Conservation (phyloP, 1,140 invertebrate genomes). For the Paraescarpia echinospica region DNA sequence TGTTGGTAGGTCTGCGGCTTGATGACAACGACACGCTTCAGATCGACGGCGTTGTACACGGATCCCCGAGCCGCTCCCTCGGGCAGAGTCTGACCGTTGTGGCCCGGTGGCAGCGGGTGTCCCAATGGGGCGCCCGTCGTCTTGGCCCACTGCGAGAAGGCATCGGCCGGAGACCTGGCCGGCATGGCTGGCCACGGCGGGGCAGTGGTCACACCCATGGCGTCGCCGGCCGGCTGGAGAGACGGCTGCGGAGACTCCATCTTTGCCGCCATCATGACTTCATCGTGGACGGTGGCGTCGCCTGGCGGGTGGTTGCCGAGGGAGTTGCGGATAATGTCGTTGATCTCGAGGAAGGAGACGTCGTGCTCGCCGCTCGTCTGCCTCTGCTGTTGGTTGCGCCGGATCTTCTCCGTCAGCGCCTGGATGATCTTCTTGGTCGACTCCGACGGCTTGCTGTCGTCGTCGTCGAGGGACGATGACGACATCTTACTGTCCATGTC, state of each 20-base stretch:
- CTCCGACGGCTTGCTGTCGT: constrained; percentile 10
- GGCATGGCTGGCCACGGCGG: background rate
- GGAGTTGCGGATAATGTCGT: constrained; percentile 3
- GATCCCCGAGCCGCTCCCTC: background rate
- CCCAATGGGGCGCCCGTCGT: background rate
- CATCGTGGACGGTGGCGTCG: background rate
- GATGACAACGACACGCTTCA: background rate
- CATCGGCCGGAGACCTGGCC: background rate
- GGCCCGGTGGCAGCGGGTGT: background rate
- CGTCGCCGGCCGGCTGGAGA: background rate
- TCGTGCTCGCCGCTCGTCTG: background rate
- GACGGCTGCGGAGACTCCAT: background rate
- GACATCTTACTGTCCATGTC: background rate
- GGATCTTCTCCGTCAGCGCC: constrained; percentile 12
- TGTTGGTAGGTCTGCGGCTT: constrained; percentile 6
- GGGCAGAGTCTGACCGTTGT: background rate
- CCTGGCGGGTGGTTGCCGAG: background rate
- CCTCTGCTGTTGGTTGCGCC: background rate
- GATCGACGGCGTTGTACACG: background rate
- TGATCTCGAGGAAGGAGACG: constrained; percentile 8
- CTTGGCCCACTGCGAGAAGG: background rate
- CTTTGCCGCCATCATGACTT: background rate
- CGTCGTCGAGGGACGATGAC: background rate
- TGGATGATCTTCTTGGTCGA: constrained; percentile 12
- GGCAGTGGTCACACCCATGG: background rate